A percentile compares a stretch with the other conserved stretches of the same genome.
Evolutionary conservation across 2,888 invertebrate genomes (phyloP).

Genomic region (Cerceris ruficornis): DNA sequence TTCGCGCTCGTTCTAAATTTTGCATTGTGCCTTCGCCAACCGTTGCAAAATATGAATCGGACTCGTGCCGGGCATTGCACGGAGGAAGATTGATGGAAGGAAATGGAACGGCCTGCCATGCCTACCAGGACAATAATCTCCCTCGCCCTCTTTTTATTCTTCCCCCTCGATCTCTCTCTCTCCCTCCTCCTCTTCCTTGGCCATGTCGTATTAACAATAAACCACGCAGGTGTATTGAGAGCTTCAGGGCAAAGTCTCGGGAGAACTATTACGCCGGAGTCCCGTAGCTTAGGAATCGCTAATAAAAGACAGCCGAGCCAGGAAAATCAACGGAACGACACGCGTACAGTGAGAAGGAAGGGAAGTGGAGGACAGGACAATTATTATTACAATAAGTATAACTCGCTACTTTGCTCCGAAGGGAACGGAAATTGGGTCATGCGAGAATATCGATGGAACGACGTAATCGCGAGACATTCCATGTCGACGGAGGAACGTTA

Average conservation of each 20-base stretch:
- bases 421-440: conserved; percentile 60
- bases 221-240: conserved; percentile 47
- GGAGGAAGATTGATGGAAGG: conserved; percentile 55
- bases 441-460: conserved; percentile 56
- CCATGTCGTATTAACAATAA: conserved; percentile 38
- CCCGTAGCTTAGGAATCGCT: background rate
- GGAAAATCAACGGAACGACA: conserved; percentile 9
- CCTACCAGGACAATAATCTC: conserved; percentile 52
- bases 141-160: background rate
- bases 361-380: conserved; percentile 8
- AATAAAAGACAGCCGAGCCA: conserved; percentile 25
- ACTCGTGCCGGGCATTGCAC: conserved; percentile 20
- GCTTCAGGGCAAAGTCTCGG: conserved; percentile 27
- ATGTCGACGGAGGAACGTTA: conserved; percentile 43
- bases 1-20: conserved; percentile 63
- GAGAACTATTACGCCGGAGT: background rate
- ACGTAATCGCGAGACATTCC: conserved; percentile 49
- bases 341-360: background rate
- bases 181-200: background rate
- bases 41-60: conserved; percentile 52
- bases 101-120: conserved; percentile 48
- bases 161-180: background rate
- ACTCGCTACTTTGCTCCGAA: background rate
- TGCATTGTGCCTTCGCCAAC: conserved; percentile 33
- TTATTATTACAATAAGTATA: conserved; percentile 42